Conservation (phyloP, 1,140 invertebrate species). For the Rhopalosiphum maidis region DNA sequence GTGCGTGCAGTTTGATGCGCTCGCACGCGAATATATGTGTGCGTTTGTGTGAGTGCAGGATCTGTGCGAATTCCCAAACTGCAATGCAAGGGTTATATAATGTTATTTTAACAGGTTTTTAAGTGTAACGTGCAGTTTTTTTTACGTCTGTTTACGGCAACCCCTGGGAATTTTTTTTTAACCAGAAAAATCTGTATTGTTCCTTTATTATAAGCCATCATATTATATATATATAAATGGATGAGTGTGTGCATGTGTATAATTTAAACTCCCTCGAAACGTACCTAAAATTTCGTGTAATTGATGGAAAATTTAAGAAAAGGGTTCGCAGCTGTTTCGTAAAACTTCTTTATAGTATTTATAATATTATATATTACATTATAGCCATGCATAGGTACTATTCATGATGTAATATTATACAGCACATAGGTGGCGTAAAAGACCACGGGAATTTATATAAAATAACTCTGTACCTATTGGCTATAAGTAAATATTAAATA, state of each 20-base stretch:
- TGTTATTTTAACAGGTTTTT: slow-evolving; percentile 57
- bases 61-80: slow-evolving; percentile 48
- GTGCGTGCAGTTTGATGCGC: slow-evolving; percentile 5
- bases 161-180: slow-evolving; percentile 50
- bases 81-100: slow-evolving; percentile 46
- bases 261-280: slow-evolving; percentile 11
- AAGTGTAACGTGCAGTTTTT: slow-evolving; percentile 53
- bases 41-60: neutral
- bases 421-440: neutral
- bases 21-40: neutral
- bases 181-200: neutral
- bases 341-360: neutral
- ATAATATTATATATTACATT: neutral
- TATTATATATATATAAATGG: neutral
- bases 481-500: neutral
- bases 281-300: slow-evolving; percentile 31
- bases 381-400: neutral
- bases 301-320: slow-evolving; percentile 14
- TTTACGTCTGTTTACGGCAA: neutral
- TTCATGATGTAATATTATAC: neutral
- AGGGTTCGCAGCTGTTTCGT: slow-evolving; percentile 3
- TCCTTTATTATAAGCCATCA: neutral
- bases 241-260: neutral
- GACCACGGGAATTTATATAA: neutral
- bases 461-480: neutral